Evolutionary conservation across 2,797 vertebrate species (phyloP).

Genomic region (Acipenser oxyrinchus): DNA sequence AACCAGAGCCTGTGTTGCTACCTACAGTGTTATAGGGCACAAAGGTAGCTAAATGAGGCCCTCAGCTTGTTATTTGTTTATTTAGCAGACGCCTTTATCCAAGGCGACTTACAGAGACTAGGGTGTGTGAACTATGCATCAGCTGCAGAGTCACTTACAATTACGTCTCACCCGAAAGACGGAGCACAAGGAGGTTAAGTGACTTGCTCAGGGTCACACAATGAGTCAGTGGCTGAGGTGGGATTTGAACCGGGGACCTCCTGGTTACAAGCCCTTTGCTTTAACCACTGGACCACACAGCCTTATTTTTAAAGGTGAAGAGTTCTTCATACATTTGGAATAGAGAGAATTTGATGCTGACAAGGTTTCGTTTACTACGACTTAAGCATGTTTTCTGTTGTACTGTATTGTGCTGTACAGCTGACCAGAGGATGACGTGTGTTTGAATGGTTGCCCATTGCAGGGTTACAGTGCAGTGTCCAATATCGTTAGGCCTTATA

Average conservation of each 20-base stretch:
- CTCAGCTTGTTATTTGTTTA: too few species aligned
- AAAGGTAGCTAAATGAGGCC: constrained; percentile 61
- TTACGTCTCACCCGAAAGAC: too few species aligned
- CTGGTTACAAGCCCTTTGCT: too few species aligned
- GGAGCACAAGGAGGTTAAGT: too few species aligned
- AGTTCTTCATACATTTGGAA: constrained; percentile 32
- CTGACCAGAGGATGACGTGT: neutral
- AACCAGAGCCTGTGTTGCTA: constrained; percentile 48
- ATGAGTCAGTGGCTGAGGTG: too few species aligned
- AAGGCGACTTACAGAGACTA: too few species aligned
- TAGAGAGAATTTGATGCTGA: neutral
- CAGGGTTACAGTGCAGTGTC: neutral
- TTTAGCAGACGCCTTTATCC: too few species aligned
- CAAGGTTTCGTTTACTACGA: neutral
- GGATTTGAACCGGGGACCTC: too few species aligned
- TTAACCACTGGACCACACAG: too few species aligned
- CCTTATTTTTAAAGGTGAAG: constrained; percentile 29
- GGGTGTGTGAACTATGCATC: too few species aligned
- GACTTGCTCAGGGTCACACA: too few species aligned
- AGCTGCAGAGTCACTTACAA: too few species aligned
- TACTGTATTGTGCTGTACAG: neutral
- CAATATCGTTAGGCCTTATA: neutral
- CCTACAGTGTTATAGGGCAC: constrained; percentile 43
- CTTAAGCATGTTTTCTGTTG: neutral
- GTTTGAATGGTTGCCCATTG: neutral